Evolutionary conservation across 2,797 vertebrate genomes (phyloP), one percentile per base, ranked within the genome.

Genomic region (Apogon talboti): DNA sequence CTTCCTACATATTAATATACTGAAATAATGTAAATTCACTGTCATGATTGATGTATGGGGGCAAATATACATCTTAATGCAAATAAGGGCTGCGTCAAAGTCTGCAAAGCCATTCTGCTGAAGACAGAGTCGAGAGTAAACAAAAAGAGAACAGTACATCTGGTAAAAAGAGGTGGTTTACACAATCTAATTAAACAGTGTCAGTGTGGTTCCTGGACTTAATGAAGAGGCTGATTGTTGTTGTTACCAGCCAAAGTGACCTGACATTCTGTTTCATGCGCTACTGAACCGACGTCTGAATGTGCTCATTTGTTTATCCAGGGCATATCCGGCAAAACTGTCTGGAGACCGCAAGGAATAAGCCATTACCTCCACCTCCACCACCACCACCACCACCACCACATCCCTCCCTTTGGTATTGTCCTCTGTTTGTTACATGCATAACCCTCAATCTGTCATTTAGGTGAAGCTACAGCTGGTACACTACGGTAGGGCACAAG

Each of bases 361-460:
- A 81, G 66, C 68, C 67, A 7, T 41, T 11, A 16, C 43, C 50
- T 41, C 21, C 38, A 11, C 42, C 47, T 11, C 43, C 33, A 33
- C 51, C 50, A 45, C 21, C 38, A 11, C 42, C 47, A 12, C 43
- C 50, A 45, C 21, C 38, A 11, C 42, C 47, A 12, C 43, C 33
- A 33, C 51, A 53, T 43, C 54, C 37, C 67, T 77, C 81, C 81
- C 60, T 78, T 57, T 56, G 69, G 74, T 63, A 30, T 64, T 65
- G 59, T 85, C 60, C 70, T 64, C 78, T 76, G 68, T 85, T 87
- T 84, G 72, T 74, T 78, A 40, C 77, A 68, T 68, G 67, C 76
- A 76, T 77, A 79, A 86, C 76, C 78, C 71, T 84, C 75, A 71
- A 74, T 83, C 76, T 67, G 76, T 89, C 87, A 77, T 53, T 60